Evolutionary conservation across 2,888 invertebrate genomes (phyloP).

Genomic region (Rhorus exstirpatorius): DNA sequence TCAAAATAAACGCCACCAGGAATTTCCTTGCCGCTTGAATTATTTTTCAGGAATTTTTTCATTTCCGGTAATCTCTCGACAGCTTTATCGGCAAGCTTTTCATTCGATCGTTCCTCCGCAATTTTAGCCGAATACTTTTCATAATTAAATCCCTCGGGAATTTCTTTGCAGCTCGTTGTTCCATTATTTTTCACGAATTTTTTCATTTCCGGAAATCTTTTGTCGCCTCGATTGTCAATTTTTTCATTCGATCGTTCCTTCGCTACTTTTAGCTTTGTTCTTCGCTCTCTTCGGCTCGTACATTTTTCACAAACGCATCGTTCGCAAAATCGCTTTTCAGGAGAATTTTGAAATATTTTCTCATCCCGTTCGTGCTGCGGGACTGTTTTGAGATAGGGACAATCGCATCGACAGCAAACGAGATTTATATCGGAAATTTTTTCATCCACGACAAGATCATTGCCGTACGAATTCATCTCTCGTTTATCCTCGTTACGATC

Average conservation of each 20-base stretch:
- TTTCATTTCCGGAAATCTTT: constrained; percentile 2
- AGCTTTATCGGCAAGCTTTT: no score
- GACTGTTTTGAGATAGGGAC: constrained; percentile 67
- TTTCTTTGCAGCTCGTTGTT: background rate
- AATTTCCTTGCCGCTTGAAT: constrained; percentile 1
- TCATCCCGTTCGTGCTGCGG: background rate
- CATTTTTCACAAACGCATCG: constrained; percentile 27
- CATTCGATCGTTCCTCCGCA: background rate
- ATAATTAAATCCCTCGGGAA: background rate
- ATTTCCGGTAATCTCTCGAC: no score
- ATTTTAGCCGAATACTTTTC: background rate
- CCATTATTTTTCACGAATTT: background rate
- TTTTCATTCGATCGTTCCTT: background rate
- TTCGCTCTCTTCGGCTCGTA: background rate
- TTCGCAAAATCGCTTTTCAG: background rate
- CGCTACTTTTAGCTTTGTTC: background rate
- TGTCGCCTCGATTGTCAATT: no score
- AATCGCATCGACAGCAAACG: constrained; percentile 71
- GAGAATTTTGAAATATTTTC: background rate
- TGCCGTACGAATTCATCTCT: background rate
- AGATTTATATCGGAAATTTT: constrained; percentile 49
- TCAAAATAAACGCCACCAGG: no score
- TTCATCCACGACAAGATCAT: background rate
- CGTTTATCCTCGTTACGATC: background rate
- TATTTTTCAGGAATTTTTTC: background rate